Conservation (phyloP, 2,113 vertebrate species). For the Stictonetta naevosa region DNA sequence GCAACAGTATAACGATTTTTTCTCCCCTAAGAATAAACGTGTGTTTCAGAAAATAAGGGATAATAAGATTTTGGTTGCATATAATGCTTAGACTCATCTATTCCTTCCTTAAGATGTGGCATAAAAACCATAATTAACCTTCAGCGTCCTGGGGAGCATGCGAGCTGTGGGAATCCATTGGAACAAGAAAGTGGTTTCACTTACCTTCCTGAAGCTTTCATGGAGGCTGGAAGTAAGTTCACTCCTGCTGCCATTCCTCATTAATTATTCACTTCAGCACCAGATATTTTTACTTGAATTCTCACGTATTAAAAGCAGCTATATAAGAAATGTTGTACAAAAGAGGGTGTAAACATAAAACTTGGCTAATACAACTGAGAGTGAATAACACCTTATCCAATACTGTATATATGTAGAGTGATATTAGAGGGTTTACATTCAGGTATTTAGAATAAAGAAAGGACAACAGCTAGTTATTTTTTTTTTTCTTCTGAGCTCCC, state of each 20-base stretch:
- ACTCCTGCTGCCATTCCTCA: conserved; percentile 43
- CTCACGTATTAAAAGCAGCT: not conserved
- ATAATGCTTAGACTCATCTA: conserved; percentile 44
- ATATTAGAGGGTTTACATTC: not conserved
- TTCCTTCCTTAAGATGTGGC: conserved; percentile 81
- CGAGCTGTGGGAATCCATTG: conserved; percentile 93
- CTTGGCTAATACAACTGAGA: not conserved
- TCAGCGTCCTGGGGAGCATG: conserved; percentile 94
- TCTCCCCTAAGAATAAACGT: conserved; percentile 28
- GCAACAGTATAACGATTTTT: conserved; percentile 17
- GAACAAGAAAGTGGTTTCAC: conserved; percentile 94
- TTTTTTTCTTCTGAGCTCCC: not conserved
- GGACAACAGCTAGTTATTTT: not conserved
- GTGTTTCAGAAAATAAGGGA: not conserved
- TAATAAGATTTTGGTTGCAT: conserved; percentile 3
- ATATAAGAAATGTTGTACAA: not conserved
- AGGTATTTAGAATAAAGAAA: not conserved
- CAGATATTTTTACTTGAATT: conserved; percentile 29
- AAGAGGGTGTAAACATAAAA: not conserved
- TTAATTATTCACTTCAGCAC: conserved; percentile 56
- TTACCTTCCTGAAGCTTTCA: conserved; percentile 93
- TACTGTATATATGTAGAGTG: not conserved
- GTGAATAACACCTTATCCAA: not conserved
- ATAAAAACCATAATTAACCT: conserved; percentile 97
- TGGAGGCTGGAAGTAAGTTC: conserved; percentile 94